Conservation (phyloP, 2,888 invertebrate genomes). For the Agrotis clavis region DNA sequence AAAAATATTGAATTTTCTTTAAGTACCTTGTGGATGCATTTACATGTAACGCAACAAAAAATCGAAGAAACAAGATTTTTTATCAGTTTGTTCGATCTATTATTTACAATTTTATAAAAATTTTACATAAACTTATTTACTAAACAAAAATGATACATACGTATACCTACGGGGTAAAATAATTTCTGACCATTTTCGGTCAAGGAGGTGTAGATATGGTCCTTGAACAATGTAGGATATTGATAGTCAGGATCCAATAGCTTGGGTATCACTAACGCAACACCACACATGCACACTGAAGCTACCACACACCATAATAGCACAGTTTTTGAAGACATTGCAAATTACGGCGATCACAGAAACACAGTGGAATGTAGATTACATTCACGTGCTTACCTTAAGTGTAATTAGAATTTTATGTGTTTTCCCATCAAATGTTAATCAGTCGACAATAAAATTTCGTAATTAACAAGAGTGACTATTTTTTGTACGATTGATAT, state of each 20-base stretch:
- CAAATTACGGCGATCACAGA: constrained; percentile 2
- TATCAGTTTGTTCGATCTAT: too few relatives aligned
- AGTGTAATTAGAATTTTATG: not conserved
- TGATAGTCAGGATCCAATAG: constrained; percentile 27
- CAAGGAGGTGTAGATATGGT: constrained; percentile 71
- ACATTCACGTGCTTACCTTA: constrained; percentile 1
- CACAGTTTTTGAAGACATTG: constrained; percentile 33
- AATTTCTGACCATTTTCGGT: constrained; percentile 71
- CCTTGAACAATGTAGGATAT: constrained; percentile 71
- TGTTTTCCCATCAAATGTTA: constrained; percentile 23
- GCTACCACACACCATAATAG: constrained; percentile 29
- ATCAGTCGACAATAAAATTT: constrained; percentile 21
- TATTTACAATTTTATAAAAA: too few relatives aligned
- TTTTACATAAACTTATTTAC: not conserved
- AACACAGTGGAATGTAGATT: constrained; percentile 4
- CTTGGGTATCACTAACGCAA: not conserved
- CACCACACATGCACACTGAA: not conserved
- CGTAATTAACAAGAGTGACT: constrained; percentile 1
- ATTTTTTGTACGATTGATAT: constrained; percentile 13
- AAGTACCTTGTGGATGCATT: too few relatives aligned
- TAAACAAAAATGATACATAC: constrained; percentile 70
- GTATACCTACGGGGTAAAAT: constrained; percentile 74
- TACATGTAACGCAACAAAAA: too few relatives aligned
- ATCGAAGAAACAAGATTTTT: too few relatives aligned
- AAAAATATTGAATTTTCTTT: too few relatives aligned